Evolutionary conservation across 1,140 invertebrate species (phyloP).

Genomic region (Pentalonia nigronervosa): DNA sequence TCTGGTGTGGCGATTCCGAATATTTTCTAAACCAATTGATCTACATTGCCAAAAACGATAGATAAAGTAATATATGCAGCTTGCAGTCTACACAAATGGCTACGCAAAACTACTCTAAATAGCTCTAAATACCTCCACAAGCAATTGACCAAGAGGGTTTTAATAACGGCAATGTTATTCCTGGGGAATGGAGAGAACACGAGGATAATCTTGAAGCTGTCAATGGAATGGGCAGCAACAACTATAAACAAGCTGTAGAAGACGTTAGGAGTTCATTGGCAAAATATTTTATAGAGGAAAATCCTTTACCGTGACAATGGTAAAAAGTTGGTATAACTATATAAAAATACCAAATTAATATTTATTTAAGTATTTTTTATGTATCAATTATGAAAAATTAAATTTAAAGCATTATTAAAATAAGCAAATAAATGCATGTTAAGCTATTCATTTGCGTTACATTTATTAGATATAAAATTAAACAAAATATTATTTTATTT

Average conservation of each 20-base stretch:
- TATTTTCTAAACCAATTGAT: conserved; percentile 63
- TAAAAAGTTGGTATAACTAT: conserved; percentile 22
- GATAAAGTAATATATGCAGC: conserved; percentile 10
- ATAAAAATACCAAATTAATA: not conserved
- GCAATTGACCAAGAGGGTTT: not conserved
- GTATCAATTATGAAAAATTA: too few species aligned
- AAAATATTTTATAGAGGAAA: too few species aligned
- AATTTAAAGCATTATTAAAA: too few species aligned
- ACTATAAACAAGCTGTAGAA: not conserved
- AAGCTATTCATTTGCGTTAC: too few species aligned
- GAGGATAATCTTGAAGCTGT: not conserved
- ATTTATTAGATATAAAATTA: too few species aligned
- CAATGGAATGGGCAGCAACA: not conserved
- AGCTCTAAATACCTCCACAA: not conserved
- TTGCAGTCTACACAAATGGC: not conserved
- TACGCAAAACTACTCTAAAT: conserved; percentile 7
- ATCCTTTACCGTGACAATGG: conserved; percentile 6
- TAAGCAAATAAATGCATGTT: too few species aligned
- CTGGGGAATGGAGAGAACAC: conserved; percentile 13
- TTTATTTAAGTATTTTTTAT: too few species aligned
- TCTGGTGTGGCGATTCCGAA: conserved; percentile 62
- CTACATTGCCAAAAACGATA: conserved; percentile 4
- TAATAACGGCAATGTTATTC: not conserved
- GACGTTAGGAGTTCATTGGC: not conserved
- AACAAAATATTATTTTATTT: too few species aligned